A percentile compares a stretch with the other conserved stretches of the same genome.
Evolutionary conservation across 2,113 vertebrate species (phyloP).

Genomic region (Catharus bicknelli): DNA sequence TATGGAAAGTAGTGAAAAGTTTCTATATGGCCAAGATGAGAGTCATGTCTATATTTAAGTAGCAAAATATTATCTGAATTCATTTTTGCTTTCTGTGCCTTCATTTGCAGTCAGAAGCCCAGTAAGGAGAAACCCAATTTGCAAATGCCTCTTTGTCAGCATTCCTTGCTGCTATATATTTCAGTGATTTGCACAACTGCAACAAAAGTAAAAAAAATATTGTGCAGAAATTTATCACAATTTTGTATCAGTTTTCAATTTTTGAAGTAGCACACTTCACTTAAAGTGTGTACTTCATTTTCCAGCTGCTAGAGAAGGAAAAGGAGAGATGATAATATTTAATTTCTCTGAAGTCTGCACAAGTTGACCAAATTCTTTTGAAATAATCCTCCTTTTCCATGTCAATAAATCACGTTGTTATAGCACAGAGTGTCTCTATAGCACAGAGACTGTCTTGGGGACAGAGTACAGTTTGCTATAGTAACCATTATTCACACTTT

Average conservation of each 20-base stretch:
- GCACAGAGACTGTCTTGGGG: background rate
- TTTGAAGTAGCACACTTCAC: background rate
- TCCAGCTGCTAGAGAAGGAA: background rate
- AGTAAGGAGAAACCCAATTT: rapidly evolving
- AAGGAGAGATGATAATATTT: background rate
- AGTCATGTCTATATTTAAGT: background rate
- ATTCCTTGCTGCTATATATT: background rate
- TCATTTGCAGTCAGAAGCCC: background rate
- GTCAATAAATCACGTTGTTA: background rate
- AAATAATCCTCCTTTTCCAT: background rate
- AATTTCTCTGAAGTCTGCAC: background rate
- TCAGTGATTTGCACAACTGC: background rate
- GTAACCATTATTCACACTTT: background rate
- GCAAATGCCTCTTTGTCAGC: background rate
- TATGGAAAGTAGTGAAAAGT: background rate
- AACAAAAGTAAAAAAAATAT: background rate
- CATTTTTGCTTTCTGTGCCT: background rate
- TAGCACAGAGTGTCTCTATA: too few relatives aligned
- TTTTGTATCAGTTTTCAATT: background rate
- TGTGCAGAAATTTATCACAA: background rate
- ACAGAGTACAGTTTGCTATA: background rate
- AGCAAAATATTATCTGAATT: background rate
- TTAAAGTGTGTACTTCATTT: background rate
- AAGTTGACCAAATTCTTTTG: background rate
- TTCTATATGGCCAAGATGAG: background rate